phyloP scores from a whole-genome alignment of 1,140 invertebrate genomes.

The Micrasema longulum region DNA sequence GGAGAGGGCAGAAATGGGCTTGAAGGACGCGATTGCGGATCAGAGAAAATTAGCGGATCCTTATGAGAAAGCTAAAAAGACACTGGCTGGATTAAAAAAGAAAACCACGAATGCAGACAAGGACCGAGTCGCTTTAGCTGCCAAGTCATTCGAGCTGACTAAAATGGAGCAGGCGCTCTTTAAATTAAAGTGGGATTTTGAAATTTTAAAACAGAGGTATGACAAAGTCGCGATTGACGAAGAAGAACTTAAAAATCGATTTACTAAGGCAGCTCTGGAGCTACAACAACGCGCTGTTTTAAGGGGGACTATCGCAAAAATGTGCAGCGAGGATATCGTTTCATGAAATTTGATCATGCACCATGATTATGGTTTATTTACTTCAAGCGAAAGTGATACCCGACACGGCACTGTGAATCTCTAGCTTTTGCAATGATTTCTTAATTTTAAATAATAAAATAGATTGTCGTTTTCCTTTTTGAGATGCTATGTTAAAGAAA shows the following conservation, averaged over 20 bases:
- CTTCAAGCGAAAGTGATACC: too few relatives aligned
- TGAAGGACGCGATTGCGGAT: constrained; percentile 69
- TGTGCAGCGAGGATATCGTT: too few relatives aligned
- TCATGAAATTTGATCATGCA: too few relatives aligned
- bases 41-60: constrained; percentile 66
- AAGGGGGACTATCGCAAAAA: constrained; percentile 57
- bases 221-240: constrained; percentile 76
- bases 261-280: constrained; percentile 84
- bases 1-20: constrained; percentile 75
- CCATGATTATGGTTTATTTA: too few relatives aligned
- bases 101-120: constrained; percentile 83
- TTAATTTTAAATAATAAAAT: too few relatives aligned
- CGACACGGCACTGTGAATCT: too few relatives aligned
- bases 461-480: too few relatives aligned
- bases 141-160: constrained; percentile 40
- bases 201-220: constrained; percentile 15
- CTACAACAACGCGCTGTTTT: constrained; percentile 84
- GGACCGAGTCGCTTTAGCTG: constrained; percentile 71
- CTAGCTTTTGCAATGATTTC: too few relatives aligned
- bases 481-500: too few relatives aligned
- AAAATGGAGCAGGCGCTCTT: background rate
- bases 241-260: constrained; percentile 82
- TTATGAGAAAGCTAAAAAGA: constrained; percentile 59
- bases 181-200: constrained; percentile 11
- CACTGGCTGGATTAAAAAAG: constrained; percentile 70